A percentile compares a stretch with the other conserved stretches of the same genome.
phyloP scores from a whole-genome alignment of 2,888 invertebrate genomes.

The Leptinotarsa peninsularis region DNA sequence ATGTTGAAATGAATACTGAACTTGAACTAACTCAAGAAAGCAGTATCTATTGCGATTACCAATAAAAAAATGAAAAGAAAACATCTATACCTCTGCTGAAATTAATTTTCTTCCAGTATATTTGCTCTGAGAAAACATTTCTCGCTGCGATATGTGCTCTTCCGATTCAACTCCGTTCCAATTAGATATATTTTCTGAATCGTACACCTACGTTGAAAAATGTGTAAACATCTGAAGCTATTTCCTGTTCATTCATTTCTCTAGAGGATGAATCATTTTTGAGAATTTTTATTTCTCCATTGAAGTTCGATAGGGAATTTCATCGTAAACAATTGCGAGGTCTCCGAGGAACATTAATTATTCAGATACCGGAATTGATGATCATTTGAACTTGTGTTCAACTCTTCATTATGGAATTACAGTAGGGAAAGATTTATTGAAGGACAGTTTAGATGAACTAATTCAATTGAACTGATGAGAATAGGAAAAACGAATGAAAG shows the following conservation, averaged over 20 bases:
- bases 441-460: background rate
- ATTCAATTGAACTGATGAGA: background rate
- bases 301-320: slow-evolving; percentile 27
- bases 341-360: background rate
- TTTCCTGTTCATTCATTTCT: slow-evolving; percentile 24
- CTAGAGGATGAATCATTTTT: slow-evolving; percentile 17
- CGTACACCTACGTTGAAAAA: slow-evolving; percentile 19
- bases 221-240: slow-evolving; percentile 28
- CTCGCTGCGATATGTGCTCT: slow-evolving; percentile 7
- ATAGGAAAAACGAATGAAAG: no score
- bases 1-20: background rate
- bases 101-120: background rate
- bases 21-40: background rate
- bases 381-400: background rate
- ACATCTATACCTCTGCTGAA: background rate
- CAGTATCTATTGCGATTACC: background rate
- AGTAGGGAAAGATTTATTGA: background rate
- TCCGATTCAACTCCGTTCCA: slow-evolving; percentile 2
- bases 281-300: slow-evolving; percentile 23
- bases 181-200: slow-evolving; percentile 5
- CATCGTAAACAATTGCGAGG: background rate
- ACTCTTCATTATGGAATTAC: background rate
- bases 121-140: slow-evolving; percentile 16
- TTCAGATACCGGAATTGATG: background rate
- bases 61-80: background rate